These are phyloP conservation scores for Chrysomallon squamiferum DNA, from an alignment of 1,140 invertebrate species.

Conservation along the genomic window DNA sequence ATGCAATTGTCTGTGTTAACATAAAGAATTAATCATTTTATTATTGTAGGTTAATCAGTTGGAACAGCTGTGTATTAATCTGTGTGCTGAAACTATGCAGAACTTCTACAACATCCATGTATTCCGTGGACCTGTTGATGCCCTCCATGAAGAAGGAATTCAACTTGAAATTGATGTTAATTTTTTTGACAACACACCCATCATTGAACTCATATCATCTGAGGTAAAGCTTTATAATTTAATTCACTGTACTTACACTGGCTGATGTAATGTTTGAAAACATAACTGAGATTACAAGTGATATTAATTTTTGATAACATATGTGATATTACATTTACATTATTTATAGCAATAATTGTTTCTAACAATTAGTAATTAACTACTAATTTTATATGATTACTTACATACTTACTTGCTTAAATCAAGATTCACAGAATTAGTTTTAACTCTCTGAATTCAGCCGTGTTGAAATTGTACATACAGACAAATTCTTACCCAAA, in stretches of 20 bases:
- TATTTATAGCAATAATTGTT: slow-evolving; percentile 11
- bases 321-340: not conserved
- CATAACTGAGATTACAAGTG: no score
- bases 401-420: no score
- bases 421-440: no score
- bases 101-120: slow-evolving; percentile 97
- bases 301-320: no score
- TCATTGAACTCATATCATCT: slow-evolving; percentile 93
- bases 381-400: no score
- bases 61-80: slow-evolving; percentile 92
- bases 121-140: slow-evolving; percentile 93
- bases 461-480: no score
- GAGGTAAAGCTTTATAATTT: slow-evolving; percentile 68
- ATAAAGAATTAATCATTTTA: no score
- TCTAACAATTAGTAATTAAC: no score
- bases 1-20: no score
- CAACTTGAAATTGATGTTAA: slow-evolving; percentile 89
- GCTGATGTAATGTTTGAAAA: not conserved
- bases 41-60: slow-evolving; percentile 86
- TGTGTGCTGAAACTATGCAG: slow-evolving; percentile 96
- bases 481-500: no score
- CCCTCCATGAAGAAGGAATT: slow-evolving; percentile 91
- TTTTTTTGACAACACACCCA: slow-evolving; percentile 94
- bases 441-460: no score
- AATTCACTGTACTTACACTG: not conserved